These are phyloP conservation scores for Venustoraphidia nigricollis DNA, from an alignment of 2,888 invertebrate genomes.

Conservation along the genomic window DNA sequence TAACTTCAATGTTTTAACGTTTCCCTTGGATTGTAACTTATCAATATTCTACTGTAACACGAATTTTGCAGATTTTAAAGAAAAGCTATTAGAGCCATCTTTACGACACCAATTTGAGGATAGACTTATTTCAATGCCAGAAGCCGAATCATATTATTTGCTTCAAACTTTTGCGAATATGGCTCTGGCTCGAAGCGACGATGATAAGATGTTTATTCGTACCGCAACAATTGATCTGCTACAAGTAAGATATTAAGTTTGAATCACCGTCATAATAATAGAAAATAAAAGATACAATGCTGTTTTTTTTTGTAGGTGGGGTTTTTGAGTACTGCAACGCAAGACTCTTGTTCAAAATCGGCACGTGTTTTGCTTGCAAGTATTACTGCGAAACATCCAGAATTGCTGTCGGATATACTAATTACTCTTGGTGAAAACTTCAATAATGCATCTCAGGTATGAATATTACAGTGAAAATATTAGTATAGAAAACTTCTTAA, in stretches of 20 bases:
- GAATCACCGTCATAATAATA: not conserved
- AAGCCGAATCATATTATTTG: conserved; percentile 61
- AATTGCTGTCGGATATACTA: conserved; percentile 50
- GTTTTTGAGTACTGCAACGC: conserved; percentile 49
- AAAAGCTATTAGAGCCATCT: conserved; percentile 28
- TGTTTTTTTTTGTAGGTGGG: conserved; percentile 40
- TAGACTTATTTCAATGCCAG: conserved; percentile 42
- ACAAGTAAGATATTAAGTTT: conserved; percentile 32
- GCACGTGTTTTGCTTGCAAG: conserved; percentile 55
- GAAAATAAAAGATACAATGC: conserved; percentile 1
- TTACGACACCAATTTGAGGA: conserved; percentile 44
- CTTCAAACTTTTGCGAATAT: conserved; percentile 67
- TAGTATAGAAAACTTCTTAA: too few species aligned
- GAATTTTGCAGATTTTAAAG: conserved; percentile 27
- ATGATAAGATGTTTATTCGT: conserved; percentile 48
- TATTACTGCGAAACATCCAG: conserved; percentile 51
- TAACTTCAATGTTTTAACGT: too few species aligned
- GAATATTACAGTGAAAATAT: too few species aligned
- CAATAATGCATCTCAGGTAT: conserved; percentile 36
- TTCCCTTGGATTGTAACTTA: conserved; percentile 3
- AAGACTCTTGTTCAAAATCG: conserved; percentile 59
- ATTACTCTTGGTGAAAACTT: conserved; percentile 40
- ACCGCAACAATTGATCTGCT: conserved; percentile 52
- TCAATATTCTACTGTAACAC: conserved; percentile 9
- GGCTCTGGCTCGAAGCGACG: conserved; percentile 44